These are phyloP conservation scores for Globia sparganii DNA, from an alignment of 2,888 invertebrate species.

Conservation along the genomic window DNA sequence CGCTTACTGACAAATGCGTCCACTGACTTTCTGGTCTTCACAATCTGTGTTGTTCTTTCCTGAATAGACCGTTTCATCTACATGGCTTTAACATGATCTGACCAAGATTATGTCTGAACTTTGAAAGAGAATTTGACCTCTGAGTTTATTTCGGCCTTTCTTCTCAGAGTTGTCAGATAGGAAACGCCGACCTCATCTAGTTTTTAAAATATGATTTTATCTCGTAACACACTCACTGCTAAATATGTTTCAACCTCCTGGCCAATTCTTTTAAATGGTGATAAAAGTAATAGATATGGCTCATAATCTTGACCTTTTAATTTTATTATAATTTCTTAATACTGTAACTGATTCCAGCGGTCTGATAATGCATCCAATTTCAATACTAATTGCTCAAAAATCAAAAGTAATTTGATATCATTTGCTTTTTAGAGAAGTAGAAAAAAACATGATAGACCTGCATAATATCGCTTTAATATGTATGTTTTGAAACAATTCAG, in stretches of 20 bases:
- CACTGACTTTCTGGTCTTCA: too few species aligned
- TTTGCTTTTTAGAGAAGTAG: not conserved
- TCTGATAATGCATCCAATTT: not conserved
- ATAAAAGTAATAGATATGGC: too few species aligned
- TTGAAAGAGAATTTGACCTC: too few species aligned
- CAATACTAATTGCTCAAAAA: conserved; percentile 1
- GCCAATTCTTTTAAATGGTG: too few species aligned
- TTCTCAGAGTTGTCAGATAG: too few species aligned
- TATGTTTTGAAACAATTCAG: not conserved
- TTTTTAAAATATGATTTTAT: too few species aligned
- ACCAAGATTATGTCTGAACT: too few species aligned
- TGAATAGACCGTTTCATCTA: too few species aligned
- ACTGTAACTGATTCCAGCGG: not conserved
- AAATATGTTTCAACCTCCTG: not conserved
- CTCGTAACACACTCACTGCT: not conserved
- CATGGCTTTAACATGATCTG: too few species aligned
- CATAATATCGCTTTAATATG: conserved; percentile 3
- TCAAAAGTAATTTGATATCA: not conserved
- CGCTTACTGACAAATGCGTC: too few species aligned
- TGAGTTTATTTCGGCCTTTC: too few species aligned
- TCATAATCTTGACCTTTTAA: not conserved
- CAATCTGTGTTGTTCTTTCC: not conserved
- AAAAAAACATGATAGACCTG: not conserved
- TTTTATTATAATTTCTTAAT: not conserved
- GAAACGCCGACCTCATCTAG: too few species aligned